phyloP scores from a whole-genome alignment of 35 echinoderm and acorn worm genomes.

The Hemicentrotus pulcherrimus region DNA sequence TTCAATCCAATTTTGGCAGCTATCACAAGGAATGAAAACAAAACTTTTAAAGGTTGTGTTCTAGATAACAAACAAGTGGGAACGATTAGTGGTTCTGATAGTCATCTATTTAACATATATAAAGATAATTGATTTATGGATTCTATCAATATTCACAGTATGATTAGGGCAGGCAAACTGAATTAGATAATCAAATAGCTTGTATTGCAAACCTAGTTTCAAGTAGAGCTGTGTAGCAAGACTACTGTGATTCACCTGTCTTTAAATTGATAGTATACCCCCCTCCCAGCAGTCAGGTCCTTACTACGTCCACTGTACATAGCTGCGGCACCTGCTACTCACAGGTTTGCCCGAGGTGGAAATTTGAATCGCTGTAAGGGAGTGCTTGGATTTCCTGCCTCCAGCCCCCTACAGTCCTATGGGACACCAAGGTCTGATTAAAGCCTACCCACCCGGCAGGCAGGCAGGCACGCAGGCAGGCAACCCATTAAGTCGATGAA shows the following conservation, averaged over 20 bases:
- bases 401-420: conserved; percentile 33
- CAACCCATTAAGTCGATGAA: background rate
- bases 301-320: background rate
- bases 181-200: too few species aligned
- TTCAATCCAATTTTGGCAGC: too few species aligned
- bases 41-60: too few species aligned
- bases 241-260: background rate
- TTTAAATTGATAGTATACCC: background rate
- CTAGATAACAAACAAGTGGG: too few species aligned
- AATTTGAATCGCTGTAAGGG: conserved; percentile 53
- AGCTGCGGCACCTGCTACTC: conserved; percentile 2
- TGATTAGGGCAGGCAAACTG: too few species aligned
- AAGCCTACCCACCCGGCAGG: background rate
- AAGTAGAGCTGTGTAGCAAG: background rate
- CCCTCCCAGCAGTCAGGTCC: background rate
- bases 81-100: too few species aligned
- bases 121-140: too few species aligned
- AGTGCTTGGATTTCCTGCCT: conserved; percentile 44
- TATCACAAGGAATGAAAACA: too few species aligned
- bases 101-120: too few species aligned
- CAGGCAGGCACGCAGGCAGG: background rate
- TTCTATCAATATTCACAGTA: too few species aligned
- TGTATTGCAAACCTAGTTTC: background rate
- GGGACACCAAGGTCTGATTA: conserved; percentile 26
- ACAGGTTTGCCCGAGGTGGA: conserved; percentile 18